Conservation (phyloP, 2,888 invertebrate species). For the Drosophila histrio region DNA sequence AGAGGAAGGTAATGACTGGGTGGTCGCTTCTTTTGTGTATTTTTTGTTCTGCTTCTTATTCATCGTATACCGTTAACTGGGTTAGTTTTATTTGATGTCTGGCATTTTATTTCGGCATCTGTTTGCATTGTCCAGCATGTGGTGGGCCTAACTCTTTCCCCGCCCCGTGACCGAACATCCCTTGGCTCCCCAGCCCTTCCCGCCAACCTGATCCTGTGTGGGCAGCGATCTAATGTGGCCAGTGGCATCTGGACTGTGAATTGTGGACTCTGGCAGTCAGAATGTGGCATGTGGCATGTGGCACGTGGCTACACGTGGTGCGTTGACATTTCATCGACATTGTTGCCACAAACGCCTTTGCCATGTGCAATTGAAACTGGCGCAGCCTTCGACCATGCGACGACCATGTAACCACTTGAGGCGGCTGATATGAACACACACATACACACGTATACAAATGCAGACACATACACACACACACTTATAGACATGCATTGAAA, state of each 20-base stretch:
- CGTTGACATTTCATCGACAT: conserved; percentile 64
- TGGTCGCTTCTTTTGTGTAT: background rate
- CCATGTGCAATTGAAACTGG: conserved; percentile 48
- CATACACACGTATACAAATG: conserved; percentile 29
- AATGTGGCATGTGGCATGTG: conserved; percentile 37
- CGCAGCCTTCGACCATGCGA: conserved; percentile 67
- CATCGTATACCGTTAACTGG: conserved; percentile 55
- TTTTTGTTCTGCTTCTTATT: conserved; percentile 1
- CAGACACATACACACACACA: background rate
- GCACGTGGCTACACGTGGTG: conserved; percentile 45
- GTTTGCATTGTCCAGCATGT: conserved; percentile 27
- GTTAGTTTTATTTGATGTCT: conserved; percentile 55
- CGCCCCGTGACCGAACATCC: background rate
- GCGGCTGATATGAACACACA: conserved; percentile 57
- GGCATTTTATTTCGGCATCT: conserved; percentile 39
- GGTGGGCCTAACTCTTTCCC: background rate
- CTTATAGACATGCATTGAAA: conserved; percentile 49
- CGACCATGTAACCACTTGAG: conserved; percentile 71
- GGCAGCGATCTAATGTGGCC: background rate
- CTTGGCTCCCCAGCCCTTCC: background rate
- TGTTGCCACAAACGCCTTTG: conserved; percentile 31
- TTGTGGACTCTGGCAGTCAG: background rate
- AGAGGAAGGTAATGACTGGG: background rate
- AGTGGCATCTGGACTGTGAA: background rate
- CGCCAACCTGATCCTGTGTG: background rate